Evolutionary conservation across 1,140 invertebrate species (phyloP).

Genomic region (Trichomalopsis sarcophagae): DNA sequence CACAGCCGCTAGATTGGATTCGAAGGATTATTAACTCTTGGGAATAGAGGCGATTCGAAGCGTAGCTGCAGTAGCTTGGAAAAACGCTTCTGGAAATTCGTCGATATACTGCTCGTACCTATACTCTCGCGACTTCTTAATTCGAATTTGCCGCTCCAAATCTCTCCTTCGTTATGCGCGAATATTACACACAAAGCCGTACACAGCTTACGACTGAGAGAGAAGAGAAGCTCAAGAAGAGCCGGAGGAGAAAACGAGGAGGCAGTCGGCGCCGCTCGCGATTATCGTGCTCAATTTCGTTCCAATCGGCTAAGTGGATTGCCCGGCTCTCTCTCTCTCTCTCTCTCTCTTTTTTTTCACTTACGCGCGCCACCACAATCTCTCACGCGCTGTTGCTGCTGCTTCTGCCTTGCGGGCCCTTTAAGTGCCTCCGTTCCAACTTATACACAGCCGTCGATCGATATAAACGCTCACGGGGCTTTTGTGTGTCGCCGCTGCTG

Average conservation of each 20-base stretch:
- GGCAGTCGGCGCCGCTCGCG: background rate
- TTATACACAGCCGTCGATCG: slow-evolving; percentile 19
- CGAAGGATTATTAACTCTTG: background rate
- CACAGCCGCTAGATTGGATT: background rate
- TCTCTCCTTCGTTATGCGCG: background rate
- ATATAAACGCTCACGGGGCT: background rate
- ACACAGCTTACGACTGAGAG: background rate
- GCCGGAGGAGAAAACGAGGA: slow-evolving; percentile 7
- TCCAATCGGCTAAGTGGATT: slow-evolving; percentile 52
- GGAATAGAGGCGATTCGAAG: too few species aligned
- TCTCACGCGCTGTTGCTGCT: slow-evolving; percentile 26
- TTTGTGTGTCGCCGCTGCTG: background rate
- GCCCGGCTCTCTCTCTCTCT: background rate
- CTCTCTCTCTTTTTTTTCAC: slow-evolving; percentile 20
- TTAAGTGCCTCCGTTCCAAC: slow-evolving; percentile 27
- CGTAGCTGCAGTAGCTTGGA: too few species aligned
- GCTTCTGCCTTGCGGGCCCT: slow-evolving; percentile 35
- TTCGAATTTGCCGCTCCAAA: background rate
- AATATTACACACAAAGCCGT: slow-evolving; percentile 9
- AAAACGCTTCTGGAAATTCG: too few species aligned
- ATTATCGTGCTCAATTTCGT: slow-evolving; percentile 52
- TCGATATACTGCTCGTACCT: too few species aligned
- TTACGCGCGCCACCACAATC: slow-evolving; percentile 26
- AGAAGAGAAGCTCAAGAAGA: background rate
- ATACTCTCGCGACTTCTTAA: background rate